Conservation (phyloP, 2,888 invertebrate species). For the Phaonia tiefii region DNA sequence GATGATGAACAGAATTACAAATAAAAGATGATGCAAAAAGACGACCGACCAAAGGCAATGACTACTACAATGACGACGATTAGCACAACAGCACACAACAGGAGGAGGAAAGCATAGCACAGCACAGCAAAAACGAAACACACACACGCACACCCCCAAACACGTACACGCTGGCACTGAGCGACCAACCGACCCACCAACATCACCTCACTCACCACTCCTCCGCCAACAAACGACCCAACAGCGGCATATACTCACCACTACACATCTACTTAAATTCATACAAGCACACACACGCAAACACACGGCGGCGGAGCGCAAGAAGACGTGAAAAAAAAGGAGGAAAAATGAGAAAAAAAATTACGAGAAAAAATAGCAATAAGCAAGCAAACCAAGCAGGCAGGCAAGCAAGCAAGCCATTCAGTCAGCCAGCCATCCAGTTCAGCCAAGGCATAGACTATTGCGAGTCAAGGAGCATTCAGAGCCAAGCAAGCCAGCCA, state of each 20-base stretch:
- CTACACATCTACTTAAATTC: no score
- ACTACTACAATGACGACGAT: constrained; percentile 73
- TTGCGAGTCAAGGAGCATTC: constrained; percentile 66
- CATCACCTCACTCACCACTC: constrained; percentile 33
- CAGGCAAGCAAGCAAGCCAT: constrained; percentile 64
- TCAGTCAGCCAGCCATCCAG: constrained; percentile 55
- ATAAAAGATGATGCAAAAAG: constrained; percentile 80
- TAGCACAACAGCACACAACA: constrained; percentile 75
- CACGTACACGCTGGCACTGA: constrained; percentile 10
- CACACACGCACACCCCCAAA: not conserved
- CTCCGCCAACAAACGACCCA: constrained; percentile 18
- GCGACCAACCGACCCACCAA: constrained; percentile 28
- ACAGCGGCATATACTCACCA: constrained; percentile 10
- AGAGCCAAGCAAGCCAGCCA: constrained; percentile 52
- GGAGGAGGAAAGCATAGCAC: constrained; percentile 41
- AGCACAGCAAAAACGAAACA: not conserved
- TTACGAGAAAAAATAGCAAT: constrained; percentile 33
- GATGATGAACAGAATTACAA: constrained; percentile 80
- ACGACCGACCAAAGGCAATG: constrained; percentile 67
- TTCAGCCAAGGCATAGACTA: constrained; percentile 52
- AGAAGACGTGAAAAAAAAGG: constrained; percentile 35
- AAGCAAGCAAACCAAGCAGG: constrained; percentile 62
- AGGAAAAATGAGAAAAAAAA: constrained; percentile 47
- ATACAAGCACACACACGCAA: not conserved
- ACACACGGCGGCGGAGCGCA: not conserved